Evolutionary conservation across 2,113 vertebrate species (phyloP), one percentile per base, ranked within the genome.

Genomic region (Protobothrops mucrosquamatus): DNA sequence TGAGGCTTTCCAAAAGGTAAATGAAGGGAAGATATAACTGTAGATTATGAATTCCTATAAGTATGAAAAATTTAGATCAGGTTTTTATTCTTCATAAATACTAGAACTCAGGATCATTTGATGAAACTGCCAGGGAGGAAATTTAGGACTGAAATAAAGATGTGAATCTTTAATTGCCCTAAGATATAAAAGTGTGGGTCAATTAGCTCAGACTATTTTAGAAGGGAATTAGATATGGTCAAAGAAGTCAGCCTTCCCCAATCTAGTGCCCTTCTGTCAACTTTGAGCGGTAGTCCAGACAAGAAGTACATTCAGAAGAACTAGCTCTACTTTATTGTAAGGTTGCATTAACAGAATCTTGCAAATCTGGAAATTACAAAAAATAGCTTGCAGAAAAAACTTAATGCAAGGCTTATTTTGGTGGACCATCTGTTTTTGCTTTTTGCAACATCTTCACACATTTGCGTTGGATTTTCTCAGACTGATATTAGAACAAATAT

Each of bases 401-500:
- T 39, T 39, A 46, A 64, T 23, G 52, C 51, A 39, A 43, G 29
- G 15, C 24, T 87, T 89, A 29, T 87, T 94, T 94, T 86, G 95
- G 88, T 94, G 92, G 61, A 95, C 54, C 59, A 51, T 91, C 89
- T 69, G 18, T 43, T 29, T 18, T 56, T 14, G 6, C 85, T 88
- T 93, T 91, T 89, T 93, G 69, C 64, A 94, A 3, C 89, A 85
- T 94, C 93, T 92, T 95, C 87, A 88, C 95, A 92, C 88, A 94
- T 94, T 91, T 91, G 90, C 87, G 29, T 59, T 95, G 91, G 54
- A 93, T 93, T 93, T 89, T 93, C 94, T 89, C 34, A 95, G 93
- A 96, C 93, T 90, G 34, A 95, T 54, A 95, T 95, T 97, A 94
- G 95, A 95, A 93, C 93, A 96, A 97, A 94, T 95, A 94, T 92